Evolutionary conservation across 2,888 invertebrate species (phyloP), one percentile per base, ranked within the genome.

Genomic region (Heterodera filipjevi): DNA sequence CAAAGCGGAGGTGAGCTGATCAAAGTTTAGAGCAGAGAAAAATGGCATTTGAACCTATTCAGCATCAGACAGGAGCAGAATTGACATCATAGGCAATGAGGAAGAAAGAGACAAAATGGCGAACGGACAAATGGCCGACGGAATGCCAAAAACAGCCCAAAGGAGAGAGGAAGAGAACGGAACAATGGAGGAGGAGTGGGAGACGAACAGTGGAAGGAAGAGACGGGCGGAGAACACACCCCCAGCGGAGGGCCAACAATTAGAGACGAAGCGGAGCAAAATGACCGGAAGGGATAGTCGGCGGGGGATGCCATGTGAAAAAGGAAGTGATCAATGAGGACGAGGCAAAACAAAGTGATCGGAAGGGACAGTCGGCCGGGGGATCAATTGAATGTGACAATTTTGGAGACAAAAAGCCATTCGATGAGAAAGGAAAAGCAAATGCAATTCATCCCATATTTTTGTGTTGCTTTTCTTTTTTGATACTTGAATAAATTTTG

Each of bases 1-100:
- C 44, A 59, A 59, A 44, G 30, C 74, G 53, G 30, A 74, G 22
- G 64, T 35, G 53, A 74, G 16, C n/a, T 68, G 19, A 35, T 27
- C 19, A 22, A 22, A 33, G 27, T n/a, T 5, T 8, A 27, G 10
- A 27, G 5, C 19, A 59, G 27, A n/a, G 22, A 8, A 27, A 27
- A 59, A 22, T 6, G 27, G 5, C n/a, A n/a, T n/a, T 59, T 59
- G 27, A n/a, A 22, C n/a, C 27, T 22, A 27, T 59, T 39, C 39
- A 39, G 39, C 2, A n/a, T n/a, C n/a, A 8, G 59, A 27, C n/a
- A 27, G 59, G 6, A 59, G 27, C 59, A n/a, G 8, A 59, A 59
- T n/a, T 35, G 68, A 1, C 68, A 33, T 12, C 68, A 19, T 16
- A 22, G 19, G 68, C 10, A 16, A 39, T 10, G 59, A n/a, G 59